Conservation (phyloP, 2,797 vertebrate species). For the Chelon auratus region DNA sequence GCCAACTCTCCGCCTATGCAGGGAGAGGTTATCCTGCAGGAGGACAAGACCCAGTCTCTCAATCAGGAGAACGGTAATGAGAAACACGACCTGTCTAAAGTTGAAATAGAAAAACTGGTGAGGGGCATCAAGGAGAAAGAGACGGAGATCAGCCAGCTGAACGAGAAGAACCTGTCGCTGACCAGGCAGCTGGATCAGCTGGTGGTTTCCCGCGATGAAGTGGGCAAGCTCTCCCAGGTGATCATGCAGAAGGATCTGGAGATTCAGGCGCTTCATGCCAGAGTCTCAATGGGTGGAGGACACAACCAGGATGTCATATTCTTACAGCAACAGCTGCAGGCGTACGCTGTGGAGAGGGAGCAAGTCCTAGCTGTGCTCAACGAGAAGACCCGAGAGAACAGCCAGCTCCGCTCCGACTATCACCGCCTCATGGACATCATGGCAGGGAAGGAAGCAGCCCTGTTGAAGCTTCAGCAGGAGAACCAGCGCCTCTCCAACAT, state of each 20-base stretch:
- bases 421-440: conserved; percentile 95
- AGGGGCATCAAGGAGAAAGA: conserved; percentile 97
- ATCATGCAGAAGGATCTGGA: conserved; percentile 96
- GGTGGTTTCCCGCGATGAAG: conserved; percentile 89
- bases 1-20: conserved; percentile 73
- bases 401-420: conserved; percentile 93
- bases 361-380: conserved; percentile 93
- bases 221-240: conserved; percentile 93
- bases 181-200: conserved; percentile 93
- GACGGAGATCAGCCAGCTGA: conserved; percentile 93
- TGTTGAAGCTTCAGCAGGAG: conserved; percentile 94
- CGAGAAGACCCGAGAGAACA: conserved; percentile 96
- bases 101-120: conserved; percentile 92
- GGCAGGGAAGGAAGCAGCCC: conserved; percentile 92
- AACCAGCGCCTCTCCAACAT: conserved; percentile 88
- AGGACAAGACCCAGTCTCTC: conserved; percentile 91
- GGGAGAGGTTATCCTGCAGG: conserved; percentile 89
- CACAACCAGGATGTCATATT: conserved; percentile 89
- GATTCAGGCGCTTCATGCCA: conserved; percentile 93
- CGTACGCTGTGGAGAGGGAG: conserved; percentile 91
- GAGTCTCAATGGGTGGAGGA: conserved; percentile 82
- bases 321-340: conserved; percentile 96
- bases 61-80: conserved; percentile 93
- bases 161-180: conserved; percentile 93
- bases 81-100: conserved; percentile 98